These are phyloP conservation scores for Gasterosteus nipponicus DNA, from an alignment of 2,113 vertebrate species.

Conservation along the genomic window DNA sequence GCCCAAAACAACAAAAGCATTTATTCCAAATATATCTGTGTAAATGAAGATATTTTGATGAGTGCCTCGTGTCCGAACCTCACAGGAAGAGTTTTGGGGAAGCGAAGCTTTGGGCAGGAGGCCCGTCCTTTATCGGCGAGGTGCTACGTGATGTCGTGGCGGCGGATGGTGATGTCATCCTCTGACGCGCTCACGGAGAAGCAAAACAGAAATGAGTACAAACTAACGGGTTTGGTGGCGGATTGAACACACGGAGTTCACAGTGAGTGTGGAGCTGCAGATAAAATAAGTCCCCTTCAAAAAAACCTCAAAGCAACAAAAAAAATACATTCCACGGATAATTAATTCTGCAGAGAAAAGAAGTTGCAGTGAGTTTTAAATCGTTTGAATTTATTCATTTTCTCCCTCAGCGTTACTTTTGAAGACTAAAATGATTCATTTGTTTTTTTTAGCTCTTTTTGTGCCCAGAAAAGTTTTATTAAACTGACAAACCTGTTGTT, in stretches of 20 bases:
- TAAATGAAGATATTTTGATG: too few relatives aligned
- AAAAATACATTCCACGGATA: neutral
- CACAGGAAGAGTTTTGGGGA: too few relatives aligned
- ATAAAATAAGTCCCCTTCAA: constrained; percentile 23
- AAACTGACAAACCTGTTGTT: constrained; percentile 3
- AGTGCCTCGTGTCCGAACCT: too few relatives aligned
- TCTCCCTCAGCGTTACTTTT: constrained; percentile 20
- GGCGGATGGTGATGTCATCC: neutral
- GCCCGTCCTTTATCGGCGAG: too few relatives aligned
- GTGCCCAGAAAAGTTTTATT: constrained; percentile 13
- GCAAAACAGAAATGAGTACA: neutral
- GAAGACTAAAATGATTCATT: constrained; percentile 23
- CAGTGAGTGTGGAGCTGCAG: neutral
- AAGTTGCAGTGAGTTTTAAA: constrained; percentile 11
- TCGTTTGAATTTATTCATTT: constrained; percentile 45
- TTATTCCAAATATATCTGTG: neutral
- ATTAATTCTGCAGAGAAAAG: constrained; percentile 22
- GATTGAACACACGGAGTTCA: neutral
- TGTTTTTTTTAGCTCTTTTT: constrained; percentile 11
- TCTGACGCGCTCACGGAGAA: accelerated
- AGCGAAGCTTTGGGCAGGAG: too few relatives aligned
- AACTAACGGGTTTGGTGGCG: neutral
- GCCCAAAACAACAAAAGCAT: too few relatives aligned
- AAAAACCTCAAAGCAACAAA: constrained; percentile 16
- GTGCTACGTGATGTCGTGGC: neutral